These are phyloP conservation scores for Climacteris rufus DNA, from an alignment of 2,113 vertebrate genomes.

Conservation along the genomic window DNA sequence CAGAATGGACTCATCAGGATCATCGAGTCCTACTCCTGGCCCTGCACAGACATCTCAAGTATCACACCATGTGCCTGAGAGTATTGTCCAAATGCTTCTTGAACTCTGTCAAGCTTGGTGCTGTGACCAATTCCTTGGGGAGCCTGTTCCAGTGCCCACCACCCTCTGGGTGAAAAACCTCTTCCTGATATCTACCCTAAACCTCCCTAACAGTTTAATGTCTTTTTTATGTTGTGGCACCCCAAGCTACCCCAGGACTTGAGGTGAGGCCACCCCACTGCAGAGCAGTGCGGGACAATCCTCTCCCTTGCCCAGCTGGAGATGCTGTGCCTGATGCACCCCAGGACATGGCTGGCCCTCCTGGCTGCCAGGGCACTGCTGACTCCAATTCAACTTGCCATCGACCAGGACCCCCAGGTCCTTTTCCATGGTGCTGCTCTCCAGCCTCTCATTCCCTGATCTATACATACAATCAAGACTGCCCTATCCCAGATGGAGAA, in stretches of 20 bases:
- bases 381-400: accelerated
- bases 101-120: neutral
- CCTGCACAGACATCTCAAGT: neutral
- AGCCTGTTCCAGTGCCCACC: neutral
- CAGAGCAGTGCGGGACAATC: neutral
- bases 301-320: accelerated
- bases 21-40: accelerated
- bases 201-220: neutral
- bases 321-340: neutral
- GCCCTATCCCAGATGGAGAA: neutral
- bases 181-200: neutral
- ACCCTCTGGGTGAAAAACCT: neutral
- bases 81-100: neutral
- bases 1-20: neutral
- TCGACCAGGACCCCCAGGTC: accelerated
- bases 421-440: accelerated
- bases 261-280: accelerated
- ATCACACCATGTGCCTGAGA: neutral
- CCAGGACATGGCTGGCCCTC: accelerated
- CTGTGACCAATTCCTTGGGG: neutral
- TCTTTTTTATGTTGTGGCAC: neutral
- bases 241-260: neutral
- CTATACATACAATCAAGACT: accelerated
- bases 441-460: neutral
- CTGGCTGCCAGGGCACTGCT: neutral